phyloP scores from a whole-genome alignment of 23 tunicate genomes.

The Aplidium turbinatum region DNA sequence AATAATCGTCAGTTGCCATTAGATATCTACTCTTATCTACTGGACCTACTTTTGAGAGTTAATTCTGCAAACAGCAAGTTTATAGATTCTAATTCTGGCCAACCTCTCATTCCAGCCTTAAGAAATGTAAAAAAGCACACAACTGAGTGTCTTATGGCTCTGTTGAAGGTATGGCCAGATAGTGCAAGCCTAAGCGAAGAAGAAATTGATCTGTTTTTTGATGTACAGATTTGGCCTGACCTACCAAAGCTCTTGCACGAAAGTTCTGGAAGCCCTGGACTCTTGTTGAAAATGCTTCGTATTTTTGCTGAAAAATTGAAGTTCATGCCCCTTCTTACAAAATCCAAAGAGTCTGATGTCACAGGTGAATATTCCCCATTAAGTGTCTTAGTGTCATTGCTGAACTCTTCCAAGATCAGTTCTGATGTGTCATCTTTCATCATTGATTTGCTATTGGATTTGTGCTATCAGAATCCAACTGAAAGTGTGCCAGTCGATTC shows the following conservation, averaged over 20 bases:
- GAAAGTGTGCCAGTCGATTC: constrained; percentile 23
- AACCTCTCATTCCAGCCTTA: constrained; percentile 5
- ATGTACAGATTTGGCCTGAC: constrained; percentile 47
- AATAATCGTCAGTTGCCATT: constrained; percentile 11
- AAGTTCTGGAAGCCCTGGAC: constrained; percentile 51
- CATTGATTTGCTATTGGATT: constrained; percentile 12
- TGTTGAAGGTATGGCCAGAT: constrained; percentile 59
- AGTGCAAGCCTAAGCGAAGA: not conserved
- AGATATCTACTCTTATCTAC: constrained; percentile 14
- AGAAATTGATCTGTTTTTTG: constrained; percentile 43
- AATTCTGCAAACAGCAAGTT: constrained; percentile 1
- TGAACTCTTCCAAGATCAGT: constrained; percentile 44
- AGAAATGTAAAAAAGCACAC: constrained; percentile 17
- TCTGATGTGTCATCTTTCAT: constrained; percentile 35
- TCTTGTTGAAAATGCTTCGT: constrained; percentile 46
- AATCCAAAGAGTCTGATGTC: not conserved
- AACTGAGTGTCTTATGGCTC: constrained; percentile 24
- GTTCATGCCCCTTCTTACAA: constrained; percentile 37
- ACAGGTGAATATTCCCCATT: constrained; percentile 12
- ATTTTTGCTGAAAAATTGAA: constrained; percentile 31
- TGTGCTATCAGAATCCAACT: constrained; percentile 5
- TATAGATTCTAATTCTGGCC: not conserved
- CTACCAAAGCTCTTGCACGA: constrained; percentile 65
- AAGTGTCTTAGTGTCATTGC: constrained; percentile 12
- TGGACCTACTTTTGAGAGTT: constrained; percentile 22